These are phyloP conservation scores for Pseudeuparius sepicola DNA, from an alignment of 2,888 invertebrate species.

Conservation along the genomic window DNA sequence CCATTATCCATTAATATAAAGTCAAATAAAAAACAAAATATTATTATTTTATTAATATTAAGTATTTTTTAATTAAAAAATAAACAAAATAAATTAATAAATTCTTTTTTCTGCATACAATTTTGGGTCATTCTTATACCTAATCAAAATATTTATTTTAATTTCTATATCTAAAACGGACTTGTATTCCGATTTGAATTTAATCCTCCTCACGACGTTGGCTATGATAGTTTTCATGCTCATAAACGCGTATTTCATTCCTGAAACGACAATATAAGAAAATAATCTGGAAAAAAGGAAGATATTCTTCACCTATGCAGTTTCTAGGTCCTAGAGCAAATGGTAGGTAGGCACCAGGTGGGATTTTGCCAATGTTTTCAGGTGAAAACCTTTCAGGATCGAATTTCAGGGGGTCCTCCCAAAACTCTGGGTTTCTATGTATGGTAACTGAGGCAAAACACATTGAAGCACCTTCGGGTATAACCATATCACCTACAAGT, in stretches of 20 bases:
- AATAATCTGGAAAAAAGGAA: too few relatives aligned
- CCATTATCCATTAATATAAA: too few relatives aligned
- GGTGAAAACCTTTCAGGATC: too few relatives aligned
- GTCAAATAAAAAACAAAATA: too few relatives aligned
- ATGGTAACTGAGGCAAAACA: conserved; percentile 8
- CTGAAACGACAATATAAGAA: too few relatives aligned
- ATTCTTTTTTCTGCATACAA: too few relatives aligned
- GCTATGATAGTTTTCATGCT: conserved; percentile 38
- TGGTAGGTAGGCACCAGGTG: too few relatives aligned
- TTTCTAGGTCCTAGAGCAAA: conserved; percentile 50
- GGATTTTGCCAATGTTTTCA: too few relatives aligned
- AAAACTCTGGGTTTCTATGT: conserved; percentile 42
- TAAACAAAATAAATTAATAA: too few relatives aligned
- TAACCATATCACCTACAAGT: conserved; percentile 10
- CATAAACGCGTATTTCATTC: conserved; percentile 40
- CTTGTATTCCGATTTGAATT: conserved; percentile 29
- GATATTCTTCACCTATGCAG: too few relatives aligned
- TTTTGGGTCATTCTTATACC: conserved; percentile 23
- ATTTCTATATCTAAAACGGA: conserved; percentile 26
- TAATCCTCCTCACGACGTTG: conserved; percentile 34
- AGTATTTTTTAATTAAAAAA: too few relatives aligned
- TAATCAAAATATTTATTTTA: conserved; percentile 23
- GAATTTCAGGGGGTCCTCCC: conserved; percentile 47
- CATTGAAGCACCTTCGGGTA: conserved; percentile 10
- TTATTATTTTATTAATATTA: too few relatives aligned